A percentile compares a stretch with the other conserved stretches of the same genome.
phyloP scores from a whole-genome alignment of 2,888 invertebrate species.

The Sceliomorpha sp. region DNA sequence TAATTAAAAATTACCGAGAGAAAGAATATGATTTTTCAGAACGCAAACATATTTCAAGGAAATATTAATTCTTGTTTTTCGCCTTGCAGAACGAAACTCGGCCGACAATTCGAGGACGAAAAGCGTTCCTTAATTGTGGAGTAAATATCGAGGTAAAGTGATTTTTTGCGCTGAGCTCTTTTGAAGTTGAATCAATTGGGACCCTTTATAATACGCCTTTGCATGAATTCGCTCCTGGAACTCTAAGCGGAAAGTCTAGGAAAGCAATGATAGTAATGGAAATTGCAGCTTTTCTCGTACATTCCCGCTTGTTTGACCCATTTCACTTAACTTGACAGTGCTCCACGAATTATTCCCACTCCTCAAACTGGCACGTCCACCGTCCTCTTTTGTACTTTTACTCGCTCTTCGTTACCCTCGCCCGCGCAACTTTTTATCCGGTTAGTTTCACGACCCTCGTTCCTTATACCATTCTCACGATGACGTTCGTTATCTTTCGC shows the following conservation, averaged over 20 bases:
- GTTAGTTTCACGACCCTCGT: conserved; percentile 5
- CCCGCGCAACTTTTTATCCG: conserved; percentile 17
- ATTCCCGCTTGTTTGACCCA: conserved; percentile 18
- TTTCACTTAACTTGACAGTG: conserved; percentile 15
- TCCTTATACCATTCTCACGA: background rate
- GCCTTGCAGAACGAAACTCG: no score
- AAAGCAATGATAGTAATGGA: conserved; percentile 20
- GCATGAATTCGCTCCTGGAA: no score
- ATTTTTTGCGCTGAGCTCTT: no score
- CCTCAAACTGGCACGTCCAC: background rate
- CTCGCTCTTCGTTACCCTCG: conserved; percentile 13
- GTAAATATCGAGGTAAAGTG: no score
- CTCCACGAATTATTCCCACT: conserved; percentile 10
- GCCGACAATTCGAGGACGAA: no score
- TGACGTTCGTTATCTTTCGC: background rate
- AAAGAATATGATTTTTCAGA: no score
- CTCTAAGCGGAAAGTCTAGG: conserved; percentile 1
- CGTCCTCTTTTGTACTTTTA: conserved; percentile 9
- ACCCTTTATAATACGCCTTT: no score
- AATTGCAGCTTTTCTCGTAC: conserved; percentile 6
- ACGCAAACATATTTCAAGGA: no score
- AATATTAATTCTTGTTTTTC: no score
- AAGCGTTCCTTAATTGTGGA: no score
- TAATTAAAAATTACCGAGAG: no score
- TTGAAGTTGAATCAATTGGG: no score